Base-by-base conservation (phyloP, 2,113 vertebrate species). In the Halichoerus grypus region DNA sequence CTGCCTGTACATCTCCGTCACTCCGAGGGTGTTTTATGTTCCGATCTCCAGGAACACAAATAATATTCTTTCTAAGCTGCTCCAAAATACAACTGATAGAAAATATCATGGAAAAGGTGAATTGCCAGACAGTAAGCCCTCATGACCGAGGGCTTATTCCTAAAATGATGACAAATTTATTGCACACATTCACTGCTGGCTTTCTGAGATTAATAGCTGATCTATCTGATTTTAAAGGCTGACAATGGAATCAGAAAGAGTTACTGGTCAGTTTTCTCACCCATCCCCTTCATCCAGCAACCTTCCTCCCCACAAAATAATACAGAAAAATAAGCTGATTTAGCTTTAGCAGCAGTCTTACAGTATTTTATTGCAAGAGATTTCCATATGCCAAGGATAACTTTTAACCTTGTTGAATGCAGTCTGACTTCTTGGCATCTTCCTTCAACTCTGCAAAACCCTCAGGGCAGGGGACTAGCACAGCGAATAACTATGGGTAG, bases 161-260 rank as follows among this genome's bases (percentile, higher is more conserved):
- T 98, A 98, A 97, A 98, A 94, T 36, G 85, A 94, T 98, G 97
- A 97, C 96, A 97, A 94, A 98, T 98, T 98, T 98, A 98, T 94
- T 93, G 86, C 79, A 80, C 77, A 94, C 46, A 55, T 81, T 97
- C 96, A 97, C 85, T 69, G 85, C 94, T 24, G 57, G 36, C 97
- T 97, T 97, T 97, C 86, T 91, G 94, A 98, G 97, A 97, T 98
- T 97, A 97, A 98, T 97, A 96, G 97, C 96, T 76, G 91, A 97
- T 97, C 97, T 96, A 39, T 97, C 93, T 89, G 93, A 97, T 95
- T 96, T 97, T 96, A 98, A 92, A 96, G 79, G 85, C 97, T 97
- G 97, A 96, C 97, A 97, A 7, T 96, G 82, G 95, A 96, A 97
- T 97, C 84, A 97, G 88, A 97, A 95, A 97, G 97, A 98, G 94